phyloP scores from a whole-genome alignment of 37 sponge, comb jelly and placozoan species.

The Chondrilla cf. caribensis region DNA sequence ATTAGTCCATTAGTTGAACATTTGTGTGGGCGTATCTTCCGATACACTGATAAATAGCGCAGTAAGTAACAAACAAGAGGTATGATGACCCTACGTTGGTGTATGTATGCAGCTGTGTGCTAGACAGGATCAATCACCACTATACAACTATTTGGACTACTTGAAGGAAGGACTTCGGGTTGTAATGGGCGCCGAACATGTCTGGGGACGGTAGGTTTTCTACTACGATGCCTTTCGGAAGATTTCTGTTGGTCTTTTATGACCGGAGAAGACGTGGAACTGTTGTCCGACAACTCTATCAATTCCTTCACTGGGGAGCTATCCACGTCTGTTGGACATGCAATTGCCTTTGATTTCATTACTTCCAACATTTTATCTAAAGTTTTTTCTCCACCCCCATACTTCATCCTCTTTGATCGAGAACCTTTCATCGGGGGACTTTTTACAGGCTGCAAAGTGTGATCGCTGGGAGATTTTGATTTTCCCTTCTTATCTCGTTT shows the following conservation, averaged over 20 bases:
- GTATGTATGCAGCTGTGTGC: too few species aligned
- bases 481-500: not conserved
- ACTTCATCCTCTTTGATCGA: not conserved
- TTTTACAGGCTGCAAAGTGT: not conserved
- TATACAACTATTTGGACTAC: slow-evolving; percentile 4
- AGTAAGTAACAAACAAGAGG: not conserved
- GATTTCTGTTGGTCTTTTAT: not conserved
- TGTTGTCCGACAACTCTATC: not conserved
- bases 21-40: too few species aligned
- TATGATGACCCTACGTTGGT: too few species aligned
- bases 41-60: too few species aligned
- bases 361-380: slow-evolving; percentile 11
- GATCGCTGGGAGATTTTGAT: not conserved
- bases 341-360: not conserved
- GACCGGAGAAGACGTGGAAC: not conserved
- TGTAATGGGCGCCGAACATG: not conserved
- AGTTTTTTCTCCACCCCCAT: not conserved
- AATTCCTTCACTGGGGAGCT: not conserved
- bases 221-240: not conserved
- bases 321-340: not conserved
- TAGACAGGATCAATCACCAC: not conserved
- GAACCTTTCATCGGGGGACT: not conserved
- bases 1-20: too few species aligned
- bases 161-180: slow-evolving; percentile 9
- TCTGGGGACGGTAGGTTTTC: not conserved